Conservation (phyloP, 2,113 vertebrate genomes). For the Tragelaphus strepsiceros region DNA sequence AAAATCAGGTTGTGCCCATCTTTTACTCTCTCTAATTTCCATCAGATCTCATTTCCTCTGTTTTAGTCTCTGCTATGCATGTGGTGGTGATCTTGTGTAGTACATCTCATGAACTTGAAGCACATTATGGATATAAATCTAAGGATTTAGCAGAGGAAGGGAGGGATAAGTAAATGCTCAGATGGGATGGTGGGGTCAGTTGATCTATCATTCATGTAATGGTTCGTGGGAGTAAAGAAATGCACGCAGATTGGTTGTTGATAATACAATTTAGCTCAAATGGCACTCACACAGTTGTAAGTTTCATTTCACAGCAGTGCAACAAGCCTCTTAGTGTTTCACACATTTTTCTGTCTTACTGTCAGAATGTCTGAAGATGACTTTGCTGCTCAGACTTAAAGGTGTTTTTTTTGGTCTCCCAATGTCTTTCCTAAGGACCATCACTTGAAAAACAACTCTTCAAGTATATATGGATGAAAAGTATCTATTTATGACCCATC, state of each 20-base stretch:
- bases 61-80: not conserved
- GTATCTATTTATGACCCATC: not conserved
- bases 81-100: not conserved
- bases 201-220: not conserved
- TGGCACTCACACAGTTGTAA: not conserved
- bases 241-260: not conserved
- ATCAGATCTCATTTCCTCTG: not conserved
- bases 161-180: not conserved
- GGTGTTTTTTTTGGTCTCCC: not conserved
- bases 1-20: not conserved
- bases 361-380: not conserved
- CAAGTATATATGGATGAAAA: not conserved
- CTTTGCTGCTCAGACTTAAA: not conserved
- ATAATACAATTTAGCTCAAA: not conserved
- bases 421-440: not conserved
- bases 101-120: not conserved
- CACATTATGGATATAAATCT: not conserved
- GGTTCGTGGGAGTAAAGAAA: not conserved
- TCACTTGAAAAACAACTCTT: not conserved
- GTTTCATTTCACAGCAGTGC: not conserved
- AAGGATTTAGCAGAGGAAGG: not conserved
- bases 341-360: not conserved
- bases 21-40: slow-evolving; percentile 1
- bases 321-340: not conserved
- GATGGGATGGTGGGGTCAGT: not conserved